phyloP scores from a whole-genome alignment of 2,888 invertebrate genomes.

The Odontothrips loti region DNA sequence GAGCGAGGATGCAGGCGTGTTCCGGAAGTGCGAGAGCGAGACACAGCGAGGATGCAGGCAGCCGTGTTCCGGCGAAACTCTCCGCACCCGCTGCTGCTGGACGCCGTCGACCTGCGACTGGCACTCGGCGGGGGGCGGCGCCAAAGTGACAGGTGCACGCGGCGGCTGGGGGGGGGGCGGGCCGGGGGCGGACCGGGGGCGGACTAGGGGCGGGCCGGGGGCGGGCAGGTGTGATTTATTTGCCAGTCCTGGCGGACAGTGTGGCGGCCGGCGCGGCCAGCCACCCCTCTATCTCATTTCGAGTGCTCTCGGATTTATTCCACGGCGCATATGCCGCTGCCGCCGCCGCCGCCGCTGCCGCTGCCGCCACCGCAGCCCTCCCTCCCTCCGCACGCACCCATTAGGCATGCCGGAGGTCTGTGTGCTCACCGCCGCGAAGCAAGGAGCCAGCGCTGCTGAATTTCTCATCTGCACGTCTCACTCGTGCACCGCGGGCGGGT shows the following conservation, averaged over 20 bases:
- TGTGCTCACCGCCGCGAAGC: no score
- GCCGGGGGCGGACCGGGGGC: background rate
- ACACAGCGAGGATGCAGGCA: background rate
- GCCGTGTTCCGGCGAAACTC: background rate
- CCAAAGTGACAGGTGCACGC: conserved; percentile 1
- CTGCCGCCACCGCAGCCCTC: background rate
- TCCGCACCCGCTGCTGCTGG: no score
- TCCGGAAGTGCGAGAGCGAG: background rate
- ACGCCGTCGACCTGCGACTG: background rate
- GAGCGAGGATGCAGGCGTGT: no score
- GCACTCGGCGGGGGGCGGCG: background rate
- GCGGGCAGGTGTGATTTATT: conserved; percentile 18
- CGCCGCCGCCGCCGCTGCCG: background rate
- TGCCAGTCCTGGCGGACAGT: background rate
- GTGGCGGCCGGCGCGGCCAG: background rate
- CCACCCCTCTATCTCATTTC: conserved; percentile 4
- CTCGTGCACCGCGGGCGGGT: background rate
- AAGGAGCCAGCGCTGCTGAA: no score
- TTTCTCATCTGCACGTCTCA: background rate
- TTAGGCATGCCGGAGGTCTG: background rate
- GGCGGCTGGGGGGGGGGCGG: background rate
- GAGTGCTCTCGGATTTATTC: conserved; percentile 8
- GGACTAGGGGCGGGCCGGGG: no score
- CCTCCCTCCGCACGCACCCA: background rate
- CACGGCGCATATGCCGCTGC: background rate